phyloP scores from a whole-genome alignment of 2,888 invertebrate genomes.

The Brachyopa scutellaris region DNA sequence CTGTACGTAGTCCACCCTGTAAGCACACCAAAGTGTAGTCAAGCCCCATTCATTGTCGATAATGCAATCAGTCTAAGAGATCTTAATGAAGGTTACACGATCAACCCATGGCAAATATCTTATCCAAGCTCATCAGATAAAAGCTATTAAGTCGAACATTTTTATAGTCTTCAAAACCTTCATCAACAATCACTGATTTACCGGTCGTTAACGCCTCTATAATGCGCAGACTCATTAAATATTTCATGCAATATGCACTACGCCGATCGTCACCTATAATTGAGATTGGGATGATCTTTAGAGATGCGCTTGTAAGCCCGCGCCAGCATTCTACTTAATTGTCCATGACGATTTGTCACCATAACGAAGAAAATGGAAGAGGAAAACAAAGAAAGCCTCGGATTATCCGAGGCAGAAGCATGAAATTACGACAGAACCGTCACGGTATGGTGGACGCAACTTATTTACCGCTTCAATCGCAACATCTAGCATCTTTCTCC shows the following conservation, averaged over 20 bases:
- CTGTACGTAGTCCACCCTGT: no score
- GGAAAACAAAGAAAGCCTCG: neutral
- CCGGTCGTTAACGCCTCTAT: slow-evolving; percentile 34
- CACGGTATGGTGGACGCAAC: slow-evolving; percentile 23
- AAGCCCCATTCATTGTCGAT: no score
- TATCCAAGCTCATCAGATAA: no score
- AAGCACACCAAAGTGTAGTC: no score
- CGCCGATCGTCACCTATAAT: slow-evolving; percentile 24
- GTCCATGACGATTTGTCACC: slow-evolving; percentile 60
- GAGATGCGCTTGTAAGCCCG: slow-evolving; percentile 26
- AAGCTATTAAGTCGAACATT: no score
- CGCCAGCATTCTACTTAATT: slow-evolving; percentile 38
- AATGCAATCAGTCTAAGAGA: no score
- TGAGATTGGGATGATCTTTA: neutral
- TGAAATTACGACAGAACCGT: slow-evolving; percentile 54
- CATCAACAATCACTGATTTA: slow-evolving; percentile 6
- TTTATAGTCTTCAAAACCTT: no score
- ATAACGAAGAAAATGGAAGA: neutral
- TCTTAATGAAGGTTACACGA: no score
- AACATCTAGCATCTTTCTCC: slow-evolving; percentile 24
- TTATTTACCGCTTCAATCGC: slow-evolving; percentile 9
- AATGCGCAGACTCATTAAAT: slow-evolving; percentile 4
- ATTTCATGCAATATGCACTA: slow-evolving; percentile 15
- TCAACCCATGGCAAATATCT: no score
- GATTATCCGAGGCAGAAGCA: slow-evolving; percentile 52